Evolutionary conservation across 2,888 invertebrate species (phyloP), one percentile per base, ranked within the genome.

Genomic region (Elysia crispata): DNA sequence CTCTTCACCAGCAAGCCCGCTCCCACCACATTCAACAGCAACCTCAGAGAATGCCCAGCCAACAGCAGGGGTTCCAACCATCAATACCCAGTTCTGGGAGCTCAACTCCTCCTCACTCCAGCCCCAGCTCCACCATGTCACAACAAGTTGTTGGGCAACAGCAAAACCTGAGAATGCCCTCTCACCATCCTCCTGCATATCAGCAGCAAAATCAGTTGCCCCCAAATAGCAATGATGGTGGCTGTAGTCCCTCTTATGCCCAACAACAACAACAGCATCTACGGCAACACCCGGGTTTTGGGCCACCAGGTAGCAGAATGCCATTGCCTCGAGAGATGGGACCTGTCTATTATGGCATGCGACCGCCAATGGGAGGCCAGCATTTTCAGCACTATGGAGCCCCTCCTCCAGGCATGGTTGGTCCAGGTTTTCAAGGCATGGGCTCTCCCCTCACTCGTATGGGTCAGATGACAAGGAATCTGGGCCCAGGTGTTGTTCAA

Each of bases 381-480:
- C 60, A 62, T 23, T 69, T 62, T 66, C 76, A 75, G 25, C 81
- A 78, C 33, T 75, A 74, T 49, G 64, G 50, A 69, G 76, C 77
- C 60, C 77, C 77, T 33, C 73, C 41, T 50, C 76, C 74, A 74
- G 73, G 54, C 15, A 60, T 18, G 25, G 28, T 57, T 25, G 28
- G 41, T 0, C 60, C 69, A 54, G 18, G 57, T 1, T 13, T 66
- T 6, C 75, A 66, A 31, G 30, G 23, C 23, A 64, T 70, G 70
- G 62, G 69, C 50, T 79, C 81, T n/a, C 83, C 83, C 11, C 67
- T 83, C 33, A 77, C 79, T 41, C 79, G 81, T n/a, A 77, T 83
- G 64, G 83, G 83, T 18, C 83, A 83, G 70, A 83, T 83, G 83
- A 62, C 81, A 33, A 74, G 67, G 57, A 78, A 81, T 25, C 57